phyloP scores from a whole-genome alignment of 2,797 vertebrate species.

The Ambastaia sidthimunki region DNA sequence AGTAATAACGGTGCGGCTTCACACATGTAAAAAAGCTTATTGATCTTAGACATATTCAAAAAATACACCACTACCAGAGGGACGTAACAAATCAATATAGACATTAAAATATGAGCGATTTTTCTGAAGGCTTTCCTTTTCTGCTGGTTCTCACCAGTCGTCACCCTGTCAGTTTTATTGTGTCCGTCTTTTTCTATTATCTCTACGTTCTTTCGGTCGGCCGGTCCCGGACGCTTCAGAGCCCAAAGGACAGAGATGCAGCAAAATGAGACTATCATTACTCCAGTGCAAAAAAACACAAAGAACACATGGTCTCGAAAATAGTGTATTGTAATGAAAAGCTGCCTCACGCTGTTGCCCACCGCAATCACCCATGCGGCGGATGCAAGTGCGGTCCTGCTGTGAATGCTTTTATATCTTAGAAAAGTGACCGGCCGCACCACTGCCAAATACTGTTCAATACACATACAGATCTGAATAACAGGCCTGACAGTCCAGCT shows the following conservation, averaged over 20 bases:
- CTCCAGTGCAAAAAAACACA: neutral
- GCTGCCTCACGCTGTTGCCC: neutral
- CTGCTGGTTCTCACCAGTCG: slow-evolving; percentile 45
- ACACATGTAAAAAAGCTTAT: neutral
- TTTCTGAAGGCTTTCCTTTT: slow-evolving; percentile 45
- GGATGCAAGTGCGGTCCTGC: neutral
- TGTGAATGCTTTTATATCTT: neutral
- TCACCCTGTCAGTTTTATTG: neutral
- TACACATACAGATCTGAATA: slow-evolving; percentile 24
- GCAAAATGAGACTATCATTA: slow-evolving; percentile 23
- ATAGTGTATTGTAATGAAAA: slow-evolving; percentile 5
- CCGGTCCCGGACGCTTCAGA: slow-evolving; percentile 17
- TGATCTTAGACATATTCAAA: neutral
- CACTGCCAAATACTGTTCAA: slow-evolving; percentile 34
- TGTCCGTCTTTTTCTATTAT: slow-evolving; percentile 5
- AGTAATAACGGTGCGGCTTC: neutral
- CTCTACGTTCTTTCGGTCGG: neutral
- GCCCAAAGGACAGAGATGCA: slow-evolving; percentile 33
- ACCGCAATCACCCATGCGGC: neutral
- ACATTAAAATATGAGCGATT: slow-evolving; percentile 9
- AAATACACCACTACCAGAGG: slow-evolving; percentile 17
- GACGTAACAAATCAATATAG: slow-evolving; percentile 29
- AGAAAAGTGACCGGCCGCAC: slow-evolving; percentile 12
- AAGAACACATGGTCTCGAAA: slow-evolving; percentile 24
- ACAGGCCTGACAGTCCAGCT: slow-evolving; percentile 21